Base-by-base conservation (phyloP, 2,797 vertebrate species). In the Danio albolineatus region DNA sequence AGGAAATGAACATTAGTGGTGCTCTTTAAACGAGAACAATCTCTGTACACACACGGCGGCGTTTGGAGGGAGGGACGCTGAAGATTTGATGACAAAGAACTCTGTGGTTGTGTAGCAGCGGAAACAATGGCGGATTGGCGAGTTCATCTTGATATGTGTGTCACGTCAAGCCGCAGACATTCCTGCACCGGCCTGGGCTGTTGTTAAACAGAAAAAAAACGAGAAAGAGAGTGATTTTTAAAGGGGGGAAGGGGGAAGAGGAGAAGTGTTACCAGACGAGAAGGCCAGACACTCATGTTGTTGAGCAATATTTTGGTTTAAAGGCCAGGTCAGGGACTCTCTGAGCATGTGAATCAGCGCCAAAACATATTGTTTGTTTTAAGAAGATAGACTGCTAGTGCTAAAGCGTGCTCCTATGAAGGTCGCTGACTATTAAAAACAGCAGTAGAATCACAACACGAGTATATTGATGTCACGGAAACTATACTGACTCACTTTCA, bases 151-250 rank as follows among this genome's bases (percentile, higher is more conserved):
- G 86, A 85, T 81, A 90, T 91, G 90, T 89, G 87, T 85, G 88
- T 91, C 92, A 91, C 90, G 90, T 92, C 85, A 86, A 79, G 77
- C 74, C 46, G 80, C 84, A 85, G 83, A 89, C 90, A 91, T 92
- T 93, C 91, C 91, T 91, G 84, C 83, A 10, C 78, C 14, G 59
- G 85, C 53, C 60, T 79, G 86, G 78, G 80, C 88, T 92, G 90
- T 91, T 91, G 89, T 91, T 89, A 91, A 90, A 92, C 90, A 89
- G 28, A 28, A 28, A 28, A 28, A n/a, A 86, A 36, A 75, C 70
- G 62, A 48, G 67, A 62, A 7, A 49, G 36, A 38, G 61, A 54
- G 28, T 3, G 1, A 28, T 28, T 28, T 28, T 28, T 28, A 75
- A 44, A 43, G 28, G 73, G 56, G 74, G 21, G 74, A 65, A 65